Base-by-base conservation (phyloP, 2,888 invertebrate genomes). In the Timema podura region DNA sequence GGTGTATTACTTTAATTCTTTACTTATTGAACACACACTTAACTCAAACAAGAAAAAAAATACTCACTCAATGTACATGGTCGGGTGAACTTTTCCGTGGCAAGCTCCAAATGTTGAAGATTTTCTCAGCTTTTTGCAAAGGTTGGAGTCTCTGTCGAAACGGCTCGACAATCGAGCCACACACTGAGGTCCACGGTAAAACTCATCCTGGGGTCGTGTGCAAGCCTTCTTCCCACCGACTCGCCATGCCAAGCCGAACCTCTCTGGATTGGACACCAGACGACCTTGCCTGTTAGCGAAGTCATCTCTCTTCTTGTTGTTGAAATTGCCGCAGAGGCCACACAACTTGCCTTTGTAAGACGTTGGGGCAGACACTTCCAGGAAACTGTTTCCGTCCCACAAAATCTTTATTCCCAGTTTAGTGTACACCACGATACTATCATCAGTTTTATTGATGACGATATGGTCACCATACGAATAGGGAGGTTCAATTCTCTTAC, bases 301-400 rank as follows among this genome's bases (percentile, higher is more conserved):
- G 82, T 96, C 97, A 80, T 96, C 97, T 75, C 91, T 87, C 5
- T 90, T 88, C 73, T 91, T 85, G 64, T 91, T 90, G 81, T 97
- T 98, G 82, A 92, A 98, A 80, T 97, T 97, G 0, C 98, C 98
- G 79, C 98, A 98, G 16, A 98, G 83, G 13, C 98, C 98, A 79
- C 96, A 96, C 71, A 96, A 81, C 76, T 88, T 88, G 70, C 86
- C 87, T 80, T 89, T 92, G 82, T 88, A 93, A 68, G 82, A 84
- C 72, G 86, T 88, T 77, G 94, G 91, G 13, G 95, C 92, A 0
- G 87, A 85, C 0, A 91, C 86, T 83, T 98, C 96, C 72, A 96
- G 84, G 79, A 95, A 96, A 76, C 95, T 95, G 76, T 91, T 91
- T 1, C 96, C 96, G 78, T 96, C 95, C 97, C 97, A 98, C 51